phyloP scores from a whole-genome alignment of 2,113 vertebrate genomes.

The Oryzias javanicus region DNA sequence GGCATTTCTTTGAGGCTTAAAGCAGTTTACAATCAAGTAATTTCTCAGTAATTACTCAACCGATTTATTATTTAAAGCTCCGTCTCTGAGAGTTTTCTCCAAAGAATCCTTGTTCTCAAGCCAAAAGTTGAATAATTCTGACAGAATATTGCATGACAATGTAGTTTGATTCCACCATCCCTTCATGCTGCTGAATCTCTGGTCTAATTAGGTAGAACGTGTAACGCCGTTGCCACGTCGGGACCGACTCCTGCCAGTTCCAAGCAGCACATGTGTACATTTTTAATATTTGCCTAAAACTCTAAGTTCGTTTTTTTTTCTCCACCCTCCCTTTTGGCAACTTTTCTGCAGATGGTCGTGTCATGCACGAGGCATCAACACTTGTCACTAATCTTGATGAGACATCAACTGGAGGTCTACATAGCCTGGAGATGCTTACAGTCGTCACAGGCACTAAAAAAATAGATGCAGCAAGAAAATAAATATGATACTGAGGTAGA shows the following conservation, averaged over 20 bases:
- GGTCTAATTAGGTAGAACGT: slow-evolving; percentile 25
- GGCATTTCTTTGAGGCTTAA: neutral
- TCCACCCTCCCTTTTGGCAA: slow-evolving; percentile 20
- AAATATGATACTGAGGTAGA: slow-evolving; percentile 3
- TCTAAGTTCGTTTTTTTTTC: slow-evolving; percentile 14
- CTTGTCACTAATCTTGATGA: slow-evolving; percentile 71
- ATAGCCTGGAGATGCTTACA: slow-evolving; percentile 54
- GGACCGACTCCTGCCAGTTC: slow-evolving; percentile 9
- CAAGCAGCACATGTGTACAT: neutral
- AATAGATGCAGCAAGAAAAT: slow-evolving; percentile 57
- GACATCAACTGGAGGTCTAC: slow-evolving; percentile 56
- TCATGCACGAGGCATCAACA: slow-evolving; percentile 44
- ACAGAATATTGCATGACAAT: slow-evolving; percentile 43
- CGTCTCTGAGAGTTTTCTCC: neutral
- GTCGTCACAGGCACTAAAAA: slow-evolving; percentile 47
- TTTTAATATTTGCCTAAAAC: slow-evolving; percentile 2
- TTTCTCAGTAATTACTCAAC: slow-evolving; percentile 4
- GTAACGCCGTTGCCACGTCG: slow-evolving; percentile 7
- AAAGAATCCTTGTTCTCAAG: slow-evolving; percentile 35
- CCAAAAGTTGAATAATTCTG: slow-evolving; percentile 28
- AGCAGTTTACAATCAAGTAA: neutral
- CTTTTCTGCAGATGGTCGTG: slow-evolving; percentile 44
- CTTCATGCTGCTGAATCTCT: slow-evolving; percentile 20
- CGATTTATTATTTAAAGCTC: slow-evolving; percentile 14
- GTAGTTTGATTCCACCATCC: slow-evolving; percentile 10